These are phyloP conservation scores for Tetragonisca angustula DNA, from an alignment of 2,888 invertebrate genomes.

Conservation along the genomic window DNA sequence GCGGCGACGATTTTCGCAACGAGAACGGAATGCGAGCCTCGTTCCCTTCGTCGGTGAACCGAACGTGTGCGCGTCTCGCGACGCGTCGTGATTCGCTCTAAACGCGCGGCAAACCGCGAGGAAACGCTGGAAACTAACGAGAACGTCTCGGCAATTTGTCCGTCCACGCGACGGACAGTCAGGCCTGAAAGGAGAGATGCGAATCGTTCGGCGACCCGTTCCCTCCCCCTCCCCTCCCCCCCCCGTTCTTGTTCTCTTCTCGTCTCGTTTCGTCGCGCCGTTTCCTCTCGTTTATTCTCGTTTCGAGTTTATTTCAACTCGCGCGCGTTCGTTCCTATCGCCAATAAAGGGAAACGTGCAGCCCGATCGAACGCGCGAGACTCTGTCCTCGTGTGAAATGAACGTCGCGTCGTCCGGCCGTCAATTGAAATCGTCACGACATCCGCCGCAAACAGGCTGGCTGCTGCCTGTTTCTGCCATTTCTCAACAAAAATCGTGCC, in stretches of 20 bases:
- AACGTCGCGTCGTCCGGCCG: neutral
- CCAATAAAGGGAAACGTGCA: neutral
- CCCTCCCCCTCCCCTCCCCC: too few relatives aligned
- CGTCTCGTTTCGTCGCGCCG: neutral
- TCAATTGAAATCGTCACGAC: constrained; percentile 67
- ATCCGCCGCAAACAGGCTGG: constrained; percentile 38
- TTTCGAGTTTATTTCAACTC: neutral
- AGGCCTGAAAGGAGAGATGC: constrained; percentile 21
- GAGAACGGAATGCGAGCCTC: constrained; percentile 40
- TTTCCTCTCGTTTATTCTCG: neutral
- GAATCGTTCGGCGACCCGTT: neutral
- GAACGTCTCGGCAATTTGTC: constrained; percentile 31
- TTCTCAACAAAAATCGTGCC: neutral
- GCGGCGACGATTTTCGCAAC: constrained; percentile 7
- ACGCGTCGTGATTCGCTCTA: neutral
- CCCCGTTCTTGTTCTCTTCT: constrained; percentile 2
- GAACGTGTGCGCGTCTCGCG: neutral
- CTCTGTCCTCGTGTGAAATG: neutral
- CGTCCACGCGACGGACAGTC: constrained; percentile 22
- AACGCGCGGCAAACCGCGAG: constrained; percentile 13
- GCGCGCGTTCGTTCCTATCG: neutral
- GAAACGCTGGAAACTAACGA: constrained; percentile 36
- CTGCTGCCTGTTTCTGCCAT: neutral
- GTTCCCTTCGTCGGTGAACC: constrained; percentile 1
- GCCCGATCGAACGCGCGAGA: neutral